Percentiles rank a stretch among this genome's conserved stretches.
These are phyloP conservation scores for Gobiocypris rarus DNA, from an alignment of 2,113 vertebrate genomes.

Conservation along the genomic window DNA sequence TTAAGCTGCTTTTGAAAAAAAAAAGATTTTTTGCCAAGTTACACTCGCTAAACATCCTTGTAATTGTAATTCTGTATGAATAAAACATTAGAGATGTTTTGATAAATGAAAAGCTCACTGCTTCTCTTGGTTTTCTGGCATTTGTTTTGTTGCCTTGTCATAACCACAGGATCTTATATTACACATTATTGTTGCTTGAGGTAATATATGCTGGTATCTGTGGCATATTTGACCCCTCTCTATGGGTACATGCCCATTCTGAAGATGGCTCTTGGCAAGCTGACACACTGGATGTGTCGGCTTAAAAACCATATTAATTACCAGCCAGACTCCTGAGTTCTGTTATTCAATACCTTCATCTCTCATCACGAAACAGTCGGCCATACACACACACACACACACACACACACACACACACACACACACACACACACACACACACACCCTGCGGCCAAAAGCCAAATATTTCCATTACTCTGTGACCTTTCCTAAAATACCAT, in stretches of 20 bases:
- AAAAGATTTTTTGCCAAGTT: background rate
- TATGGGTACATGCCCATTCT: conserved; percentile 30
- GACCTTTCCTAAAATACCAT: conserved; percentile 51
- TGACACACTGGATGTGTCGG: conserved; percentile 53
- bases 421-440: conserved; percentile 16
- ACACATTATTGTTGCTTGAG: conserved; percentile 25
- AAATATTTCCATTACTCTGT: conserved; percentile 46
- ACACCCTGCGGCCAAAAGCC: conserved; percentile 25
- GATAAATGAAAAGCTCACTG: conserved; percentile 16
- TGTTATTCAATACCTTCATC: conserved; percentile 62
- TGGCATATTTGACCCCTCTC: conserved; percentile 49
- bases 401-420: conserved; percentile 21
- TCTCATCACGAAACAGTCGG: conserved; percentile 50
- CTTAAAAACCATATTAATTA: conserved; percentile 65
- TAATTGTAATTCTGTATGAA: conserved; percentile 17
- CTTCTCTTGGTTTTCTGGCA: conserved; percentile 16
- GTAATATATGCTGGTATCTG: conserved; percentile 29
- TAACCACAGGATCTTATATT: conserved; percentile 43
- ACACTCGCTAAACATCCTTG: background rate
- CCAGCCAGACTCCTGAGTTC: conserved; percentile 61
- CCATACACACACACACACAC: background rate
- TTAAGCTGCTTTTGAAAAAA: background rate
- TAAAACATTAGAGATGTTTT: conserved; percentile 22
- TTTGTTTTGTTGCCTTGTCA: conserved; percentile 48
- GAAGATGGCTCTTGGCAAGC: conserved; percentile 51